Base-by-base conservation (phyloP, 2,797 vertebrate genomes). In the Steatocranus sp. region DNA sequence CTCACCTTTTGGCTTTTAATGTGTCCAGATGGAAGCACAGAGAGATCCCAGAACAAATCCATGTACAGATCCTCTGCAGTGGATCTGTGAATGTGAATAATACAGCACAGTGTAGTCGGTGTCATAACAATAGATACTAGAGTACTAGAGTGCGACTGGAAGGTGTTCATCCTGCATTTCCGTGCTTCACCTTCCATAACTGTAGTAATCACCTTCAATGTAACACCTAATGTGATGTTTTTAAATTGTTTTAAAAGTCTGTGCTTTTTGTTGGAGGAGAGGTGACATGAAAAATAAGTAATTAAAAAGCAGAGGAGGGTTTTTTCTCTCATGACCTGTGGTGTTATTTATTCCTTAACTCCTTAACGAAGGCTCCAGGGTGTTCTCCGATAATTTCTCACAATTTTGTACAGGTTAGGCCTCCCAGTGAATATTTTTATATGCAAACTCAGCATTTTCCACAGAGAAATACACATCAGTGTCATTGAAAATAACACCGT, bases 91-190 rank as follows among this genome's bases (percentile, higher is more conserved):
- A 36, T 61, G 56, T 36, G 56, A 36, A 36, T 61, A 34, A 61
- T 61, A n/a, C 17, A n/a, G 18, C 30, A 61, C 56, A n/a, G 30
- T n/a, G 17, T n/a, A 34, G 56, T 61, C 18, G 0, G 10, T 61
- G 18, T 61, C 30, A 3, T 36, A 18, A 36, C 30, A 61, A 4
- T n/a, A 61, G 30, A 36, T 61, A 61, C 18, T 61, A 25, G 23
- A 25, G 56, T 61, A 34, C 10, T n/a, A 11, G 58, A 36, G 18
- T 61, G 10, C 11, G 3, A 61, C 6, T 34, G 11, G 17, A 61
- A 63, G 18, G 58, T 38, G 32, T 36, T 34, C 32, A 61, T 36
- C 6, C 58, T 61, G 18, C 6, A 5, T 36, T 61, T 7, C n/a
- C 2, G 4, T 61, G 58, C 18, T 61, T 61, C 32, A 36, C 11